phyloP scores from a whole-genome alignment of 2,888 invertebrate genomes.

The Pandemis heparana region DNA sequence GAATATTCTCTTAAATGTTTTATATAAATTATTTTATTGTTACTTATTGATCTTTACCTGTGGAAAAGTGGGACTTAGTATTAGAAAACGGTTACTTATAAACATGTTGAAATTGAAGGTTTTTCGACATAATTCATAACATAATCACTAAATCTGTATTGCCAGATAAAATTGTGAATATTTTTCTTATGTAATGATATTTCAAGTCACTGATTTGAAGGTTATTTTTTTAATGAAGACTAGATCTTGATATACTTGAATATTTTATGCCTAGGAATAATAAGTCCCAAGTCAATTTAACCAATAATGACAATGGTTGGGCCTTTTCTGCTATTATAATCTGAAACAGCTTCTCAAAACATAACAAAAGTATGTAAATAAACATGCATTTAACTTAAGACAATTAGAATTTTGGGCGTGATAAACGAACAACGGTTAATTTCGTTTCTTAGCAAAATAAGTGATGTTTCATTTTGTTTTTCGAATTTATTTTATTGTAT shows the following conservation, averaged over 20 bases:
- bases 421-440: slow-evolving; percentile 73
- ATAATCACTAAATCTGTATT: slow-evolving; percentile 81
- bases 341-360: slow-evolving; percentile 66
- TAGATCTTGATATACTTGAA: slow-evolving; percentile 79
- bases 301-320: slow-evolving; percentile 64
- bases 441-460: slow-evolving; percentile 77
- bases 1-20: slow-evolving; percentile 76
- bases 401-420: slow-evolving; percentile 74
- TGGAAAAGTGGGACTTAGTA: slow-evolving; percentile 80
- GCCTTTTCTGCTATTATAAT: slow-evolving; percentile 62
- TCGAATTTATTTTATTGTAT: slow-evolving; percentile 72
- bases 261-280: slow-evolving; percentile 76
- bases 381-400: slow-evolving; percentile 82
- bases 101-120: slow-evolving; percentile 67
- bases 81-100: slow-evolving; percentile 75
- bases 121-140: slow-evolving; percentile 79
- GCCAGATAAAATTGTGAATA: slow-evolving; percentile 86
- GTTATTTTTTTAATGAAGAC: slow-evolving; percentile 81
- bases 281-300: slow-evolving; percentile 70
- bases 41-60: slow-evolving; percentile 78
- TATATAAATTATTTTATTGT: slow-evolving; percentile 82
- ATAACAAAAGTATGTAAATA: slow-evolving; percentile 75
- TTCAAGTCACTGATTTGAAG: slow-evolving; percentile 81
- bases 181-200: slow-evolving; percentile 83
- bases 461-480: slow-evolving; percentile 69